Conservation (phyloP, 64 coral and sea anemone species). For the Pocillopora damicornis region DNA sequence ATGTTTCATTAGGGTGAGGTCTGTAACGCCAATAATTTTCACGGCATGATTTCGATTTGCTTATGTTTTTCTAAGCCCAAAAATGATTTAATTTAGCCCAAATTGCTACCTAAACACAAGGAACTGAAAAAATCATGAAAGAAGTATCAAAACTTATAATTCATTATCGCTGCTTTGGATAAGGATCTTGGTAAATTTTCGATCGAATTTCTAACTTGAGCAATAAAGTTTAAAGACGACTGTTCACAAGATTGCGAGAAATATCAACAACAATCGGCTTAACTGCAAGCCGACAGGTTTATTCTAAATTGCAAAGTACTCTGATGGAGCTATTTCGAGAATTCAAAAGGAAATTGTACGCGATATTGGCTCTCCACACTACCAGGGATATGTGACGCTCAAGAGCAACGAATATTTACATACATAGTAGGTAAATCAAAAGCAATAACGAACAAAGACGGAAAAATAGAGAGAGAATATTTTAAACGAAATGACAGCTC, state of each 20-base stretch:
- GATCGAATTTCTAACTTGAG: not conserved
- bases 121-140: not conserved
- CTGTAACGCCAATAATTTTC: slow-evolving; percentile 2
- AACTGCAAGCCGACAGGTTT: not conserved
- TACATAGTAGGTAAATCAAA: not conserved
- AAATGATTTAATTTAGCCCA: not conserved
- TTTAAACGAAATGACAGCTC: not conserved
- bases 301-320: not conserved
- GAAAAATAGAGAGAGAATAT: not conserved
- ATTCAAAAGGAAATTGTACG: not conserved
- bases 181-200: not conserved
- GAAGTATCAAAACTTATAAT: not conserved
- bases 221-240: not conserved
- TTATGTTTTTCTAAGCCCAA: not conserved
- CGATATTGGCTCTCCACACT: not conserved
- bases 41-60: not conserved
- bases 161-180: not conserved
- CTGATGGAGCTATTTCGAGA: not conserved
- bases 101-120: not conserved
- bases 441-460: not conserved
- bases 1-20: slow-evolving; percentile 24
- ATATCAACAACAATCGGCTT: not conserved
- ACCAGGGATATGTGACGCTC: slow-evolving; percentile 5
- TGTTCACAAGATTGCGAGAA: not conserved
- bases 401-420: not conserved